Evolutionary conservation across 2,113 vertebrate species (phyloP).

Genomic region (Anoplopoma fimbria): DNA sequence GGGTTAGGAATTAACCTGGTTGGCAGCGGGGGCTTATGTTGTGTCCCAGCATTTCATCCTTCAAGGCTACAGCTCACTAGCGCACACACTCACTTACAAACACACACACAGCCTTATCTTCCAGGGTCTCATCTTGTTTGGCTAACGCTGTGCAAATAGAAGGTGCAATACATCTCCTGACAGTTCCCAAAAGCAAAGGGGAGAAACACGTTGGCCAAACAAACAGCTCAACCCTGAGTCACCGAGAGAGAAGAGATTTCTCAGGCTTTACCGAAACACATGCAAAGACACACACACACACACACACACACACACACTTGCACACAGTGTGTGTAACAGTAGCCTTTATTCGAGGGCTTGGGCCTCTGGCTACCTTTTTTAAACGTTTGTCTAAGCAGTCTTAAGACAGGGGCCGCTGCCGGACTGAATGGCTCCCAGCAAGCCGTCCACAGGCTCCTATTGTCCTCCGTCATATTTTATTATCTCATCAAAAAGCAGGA

Average conservation of each 20-base stretch:
- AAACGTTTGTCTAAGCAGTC: slow-evolving; percentile 79
- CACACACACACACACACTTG: slow-evolving; percentile 10
- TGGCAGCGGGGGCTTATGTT: slow-evolving; percentile 56
- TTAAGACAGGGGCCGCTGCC: slow-evolving; percentile 70
- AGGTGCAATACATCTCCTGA: slow-evolving; percentile 85
- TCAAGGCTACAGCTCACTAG: slow-evolving; percentile 76
- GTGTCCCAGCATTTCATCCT: slow-evolving; percentile 80
- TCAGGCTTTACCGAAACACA: slow-evolving; percentile 75
- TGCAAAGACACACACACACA: slow-evolving; percentile 39
- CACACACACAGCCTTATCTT: slow-evolving; percentile 78
- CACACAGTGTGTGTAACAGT: slow-evolving; percentile 69
- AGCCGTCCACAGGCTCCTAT: slow-evolving; percentile 77
- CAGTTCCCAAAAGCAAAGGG: slow-evolving; percentile 82
- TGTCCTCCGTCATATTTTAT: slow-evolving; percentile 84
- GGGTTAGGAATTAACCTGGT: slow-evolving; percentile 82
- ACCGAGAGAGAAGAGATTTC: slow-evolving; percentile 76
- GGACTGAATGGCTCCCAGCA: slow-evolving; percentile 77
- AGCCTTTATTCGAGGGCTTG: slow-evolving; percentile 66
- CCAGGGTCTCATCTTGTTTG: slow-evolving; percentile 84
- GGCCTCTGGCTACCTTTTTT: slow-evolving; percentile 78
- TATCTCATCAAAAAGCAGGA: slow-evolving; percentile 85
- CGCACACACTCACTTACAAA: slow-evolving; percentile 52
- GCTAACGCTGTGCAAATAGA: slow-evolving; percentile 82
- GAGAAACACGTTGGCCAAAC: slow-evolving; percentile 79
- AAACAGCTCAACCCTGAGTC: slow-evolving; percentile 79